Evolutionary conservation across 2,797 vertebrate genomes (phyloP).

Genomic region (Smutsia gigantea): DNA sequence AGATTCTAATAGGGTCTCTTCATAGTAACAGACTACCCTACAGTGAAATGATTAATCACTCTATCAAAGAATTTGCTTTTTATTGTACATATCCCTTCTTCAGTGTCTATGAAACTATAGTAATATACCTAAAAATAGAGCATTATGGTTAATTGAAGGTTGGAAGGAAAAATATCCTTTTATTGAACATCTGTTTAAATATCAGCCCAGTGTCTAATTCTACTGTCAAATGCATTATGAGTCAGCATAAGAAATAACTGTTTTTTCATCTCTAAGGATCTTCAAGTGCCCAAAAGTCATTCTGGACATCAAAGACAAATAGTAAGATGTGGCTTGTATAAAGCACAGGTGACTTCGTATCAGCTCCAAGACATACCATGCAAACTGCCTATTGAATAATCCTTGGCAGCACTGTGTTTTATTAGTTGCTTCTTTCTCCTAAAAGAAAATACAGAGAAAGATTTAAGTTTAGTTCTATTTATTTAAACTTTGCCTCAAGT

Average conservation of each 20-base stretch:
- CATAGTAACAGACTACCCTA: not conserved
- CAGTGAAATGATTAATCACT: not conserved
- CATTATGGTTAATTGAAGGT: not conserved
- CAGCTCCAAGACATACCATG: slow-evolving; percentile 23
- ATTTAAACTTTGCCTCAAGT: slow-evolving; percentile 36
- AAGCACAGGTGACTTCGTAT: not conserved
- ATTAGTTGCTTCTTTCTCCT: slow-evolving; percentile 55
- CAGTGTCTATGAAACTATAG: not conserved
- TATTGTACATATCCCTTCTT: not conserved
- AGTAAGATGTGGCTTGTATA: not conserved
- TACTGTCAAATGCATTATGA: not conserved
- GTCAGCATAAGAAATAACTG: not conserved
- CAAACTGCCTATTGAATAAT: not conserved
- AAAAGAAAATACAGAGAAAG: slow-evolving; percentile 54
- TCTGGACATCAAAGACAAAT: not conserved
- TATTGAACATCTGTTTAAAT: not conserved
- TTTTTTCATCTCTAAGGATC: not conserved
- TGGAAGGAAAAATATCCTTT: not conserved
- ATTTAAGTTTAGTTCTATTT: slow-evolving; percentile 35
- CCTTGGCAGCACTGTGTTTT: slow-evolving; percentile 10
- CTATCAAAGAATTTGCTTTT: slow-evolving; percentile 32
- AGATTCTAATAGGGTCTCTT: not conserved
- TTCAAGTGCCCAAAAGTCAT: not conserved
- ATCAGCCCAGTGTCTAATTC: not conserved
- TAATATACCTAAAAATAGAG: not conserved